Conservation (phyloP, 2,113 vertebrate genomes). For the Oostethus manadensis region DNA sequence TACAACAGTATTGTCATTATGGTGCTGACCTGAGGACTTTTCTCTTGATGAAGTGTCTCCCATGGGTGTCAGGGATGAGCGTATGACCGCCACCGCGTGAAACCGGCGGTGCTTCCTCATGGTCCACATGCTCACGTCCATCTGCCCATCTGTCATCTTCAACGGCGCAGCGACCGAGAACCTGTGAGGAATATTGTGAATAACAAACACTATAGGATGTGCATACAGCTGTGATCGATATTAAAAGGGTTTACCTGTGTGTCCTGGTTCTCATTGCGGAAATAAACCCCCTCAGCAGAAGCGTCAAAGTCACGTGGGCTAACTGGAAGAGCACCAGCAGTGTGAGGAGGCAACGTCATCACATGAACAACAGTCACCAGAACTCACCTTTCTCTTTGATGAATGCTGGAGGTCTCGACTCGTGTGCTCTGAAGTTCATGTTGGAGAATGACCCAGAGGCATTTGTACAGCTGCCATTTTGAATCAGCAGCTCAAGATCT, state of each 20-base stretch:
- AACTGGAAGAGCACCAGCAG: constrained; percentile 41
- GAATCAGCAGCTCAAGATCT: constrained; percentile 71
- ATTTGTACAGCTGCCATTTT: constrained; percentile 45
- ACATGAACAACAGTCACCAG: too few species aligned
- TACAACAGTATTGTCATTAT: neutral
- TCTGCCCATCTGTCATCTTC: constrained; percentile 2
- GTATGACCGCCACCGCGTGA: constrained; percentile 18
- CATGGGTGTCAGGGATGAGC: constrained; percentile 27
- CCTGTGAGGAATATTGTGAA: too few species aligned
- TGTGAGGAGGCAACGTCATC: neutral
- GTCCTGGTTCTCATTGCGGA: constrained; percentile 20
- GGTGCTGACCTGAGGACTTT: constrained; percentile 68
- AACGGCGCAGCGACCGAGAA: too few species aligned
- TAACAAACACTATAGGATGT: too few species aligned
- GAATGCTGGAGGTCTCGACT: constrained; percentile 56
- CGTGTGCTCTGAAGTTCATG: neutral
- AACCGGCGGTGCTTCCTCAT: constrained; percentile 11
- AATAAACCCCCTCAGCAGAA: constrained; percentile 25
- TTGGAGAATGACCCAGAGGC: constrained; percentile 12
- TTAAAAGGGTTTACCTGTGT: constrained; percentile 35
- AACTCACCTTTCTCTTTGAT: constrained; percentile 65
- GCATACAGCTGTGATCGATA: too few species aligned
- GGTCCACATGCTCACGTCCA: constrained; percentile 25
- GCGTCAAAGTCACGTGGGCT: constrained; percentile 6
- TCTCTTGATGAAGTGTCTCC: constrained; percentile 56